Percentiles rank a stretch among this genome's conserved stretches.
Evolutionary conservation across 2,888 invertebrate genomes (phyloP).

Genomic region (Temnothorax rugatulus): DNA sequence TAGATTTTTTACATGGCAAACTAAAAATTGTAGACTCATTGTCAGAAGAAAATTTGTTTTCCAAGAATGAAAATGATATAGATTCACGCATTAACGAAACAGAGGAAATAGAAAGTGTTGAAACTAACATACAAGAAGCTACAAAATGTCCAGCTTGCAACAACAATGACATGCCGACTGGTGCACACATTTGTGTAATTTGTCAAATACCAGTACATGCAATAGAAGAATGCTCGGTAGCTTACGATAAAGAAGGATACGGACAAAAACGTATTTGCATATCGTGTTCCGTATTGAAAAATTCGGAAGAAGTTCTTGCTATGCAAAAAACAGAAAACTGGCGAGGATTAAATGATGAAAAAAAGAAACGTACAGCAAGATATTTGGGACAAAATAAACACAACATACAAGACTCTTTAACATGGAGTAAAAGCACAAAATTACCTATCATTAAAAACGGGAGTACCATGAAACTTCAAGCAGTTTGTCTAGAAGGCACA

Average conservation of each 20-base stretch:
- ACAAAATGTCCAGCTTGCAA: background rate
- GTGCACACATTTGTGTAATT: constrained; percentile 1
- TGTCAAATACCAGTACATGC: background rate
- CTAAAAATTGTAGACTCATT: background rate
- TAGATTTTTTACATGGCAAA: background rate
- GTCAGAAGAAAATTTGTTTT: background rate
- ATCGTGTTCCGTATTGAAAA: background rate
- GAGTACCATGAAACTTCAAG: background rate
- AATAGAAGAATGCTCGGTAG: background rate
- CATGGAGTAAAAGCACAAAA: background rate
- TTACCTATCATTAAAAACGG: constrained; percentile 1
- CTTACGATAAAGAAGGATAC: background rate
- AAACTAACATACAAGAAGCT: background rate
- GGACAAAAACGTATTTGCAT: background rate
- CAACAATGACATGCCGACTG: background rate
- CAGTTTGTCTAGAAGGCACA: background rate
- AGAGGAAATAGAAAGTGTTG: background rate
- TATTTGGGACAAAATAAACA: background rate
- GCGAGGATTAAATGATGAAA: background rate
- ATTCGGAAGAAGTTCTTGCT: background rate
- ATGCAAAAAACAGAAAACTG: background rate
- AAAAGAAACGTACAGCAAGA: background rate
- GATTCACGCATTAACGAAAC: background rate
- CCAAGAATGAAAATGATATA: background rate
- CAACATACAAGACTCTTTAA: background rate